Evolutionary conservation across 2,113 vertebrate genomes (phyloP).

Genomic region (Chrysemys picta): DNA sequence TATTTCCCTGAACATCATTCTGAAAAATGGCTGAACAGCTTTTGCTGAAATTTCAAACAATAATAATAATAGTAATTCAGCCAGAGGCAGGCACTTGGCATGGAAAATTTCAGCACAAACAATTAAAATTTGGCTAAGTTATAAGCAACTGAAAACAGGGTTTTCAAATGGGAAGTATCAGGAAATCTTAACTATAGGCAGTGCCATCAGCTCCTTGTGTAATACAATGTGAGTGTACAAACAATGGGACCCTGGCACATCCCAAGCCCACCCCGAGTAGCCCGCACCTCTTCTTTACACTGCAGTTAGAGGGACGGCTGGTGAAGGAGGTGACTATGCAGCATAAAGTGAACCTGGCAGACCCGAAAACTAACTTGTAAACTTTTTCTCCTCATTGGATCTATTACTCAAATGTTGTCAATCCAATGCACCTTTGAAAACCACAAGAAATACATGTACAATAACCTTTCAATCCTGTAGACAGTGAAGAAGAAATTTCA

Average conservation of each 20-base stretch:
- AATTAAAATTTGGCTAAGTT: neutral
- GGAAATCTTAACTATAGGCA: neutral
- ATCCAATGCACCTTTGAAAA: conserved; percentile 38
- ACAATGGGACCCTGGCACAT: neutral
- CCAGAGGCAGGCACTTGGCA: neutral
- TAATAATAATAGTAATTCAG: neutral
- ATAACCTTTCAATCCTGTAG: conserved; percentile 6
- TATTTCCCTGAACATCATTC: neutral
- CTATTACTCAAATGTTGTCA: conserved; percentile 28
- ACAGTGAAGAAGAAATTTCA: conserved; percentile 23
- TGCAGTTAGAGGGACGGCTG: neutral
- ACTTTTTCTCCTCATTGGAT: conserved; percentile 47
- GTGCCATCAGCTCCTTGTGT: neutral
- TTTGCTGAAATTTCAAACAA: neutral
- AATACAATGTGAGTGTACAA: neutral
- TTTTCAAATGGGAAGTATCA: neutral
- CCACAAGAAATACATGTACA: conserved; percentile 8
- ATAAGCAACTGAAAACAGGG: neutral
- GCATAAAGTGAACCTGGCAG: neutral
- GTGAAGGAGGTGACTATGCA: neutral
- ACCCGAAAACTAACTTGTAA: conserved; percentile 32
- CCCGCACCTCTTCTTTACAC: neutral
- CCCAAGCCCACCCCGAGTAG: neutral
- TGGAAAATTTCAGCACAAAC: neutral
- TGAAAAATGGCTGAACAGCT: neutral